Conservation (phyloP, 2,113 vertebrate genomes). For the Seriola dumerili region DNA sequence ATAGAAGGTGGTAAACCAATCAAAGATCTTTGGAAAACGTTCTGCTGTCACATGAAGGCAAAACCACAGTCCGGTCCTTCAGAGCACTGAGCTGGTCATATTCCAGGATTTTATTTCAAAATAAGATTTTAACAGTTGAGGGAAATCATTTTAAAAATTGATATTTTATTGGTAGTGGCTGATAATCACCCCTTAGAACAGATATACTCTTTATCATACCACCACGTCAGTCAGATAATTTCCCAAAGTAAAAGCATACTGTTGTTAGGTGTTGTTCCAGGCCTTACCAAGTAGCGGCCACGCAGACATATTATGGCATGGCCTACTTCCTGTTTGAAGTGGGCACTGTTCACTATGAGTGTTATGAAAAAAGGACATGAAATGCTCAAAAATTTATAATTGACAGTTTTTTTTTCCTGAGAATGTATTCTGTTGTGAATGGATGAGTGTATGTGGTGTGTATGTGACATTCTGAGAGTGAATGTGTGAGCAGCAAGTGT, state of each 20-base stretch:
- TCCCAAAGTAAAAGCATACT: constrained; percentile 6
- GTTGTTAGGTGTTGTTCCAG: constrained; percentile 19
- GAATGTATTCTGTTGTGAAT: constrained; percentile 75
- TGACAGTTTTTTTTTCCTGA: constrained; percentile 61
- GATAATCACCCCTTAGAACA: constrained; percentile 3
- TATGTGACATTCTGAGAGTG: constrained; percentile 4
- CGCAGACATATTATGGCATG: constrained; percentile 31
- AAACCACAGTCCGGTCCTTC: constrained; percentile 34
- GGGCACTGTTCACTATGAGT: constrained; percentile 54
- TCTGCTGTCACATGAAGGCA: neutral
- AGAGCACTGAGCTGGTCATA: constrained; percentile 6
- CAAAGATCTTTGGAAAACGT: neutral
- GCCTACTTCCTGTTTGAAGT: constrained; percentile 45
- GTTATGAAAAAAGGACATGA: constrained; percentile 48
- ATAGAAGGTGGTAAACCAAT: constrained; percentile 22
- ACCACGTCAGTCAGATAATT: neutral
- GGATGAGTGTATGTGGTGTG: constrained; percentile 18
- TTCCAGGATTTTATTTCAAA: neutral
- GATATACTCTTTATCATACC: neutral
- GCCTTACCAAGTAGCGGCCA: constrained; percentile 26
- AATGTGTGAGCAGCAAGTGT: constrained; percentile 4
- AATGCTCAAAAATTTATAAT: constrained; percentile 61
- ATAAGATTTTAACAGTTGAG: neutral
- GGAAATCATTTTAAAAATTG: neutral
- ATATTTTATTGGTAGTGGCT: constrained; percentile 16